phyloP scores from a whole-genome alignment of 2,797 vertebrate species.

The Gallinago stenura region DNA sequence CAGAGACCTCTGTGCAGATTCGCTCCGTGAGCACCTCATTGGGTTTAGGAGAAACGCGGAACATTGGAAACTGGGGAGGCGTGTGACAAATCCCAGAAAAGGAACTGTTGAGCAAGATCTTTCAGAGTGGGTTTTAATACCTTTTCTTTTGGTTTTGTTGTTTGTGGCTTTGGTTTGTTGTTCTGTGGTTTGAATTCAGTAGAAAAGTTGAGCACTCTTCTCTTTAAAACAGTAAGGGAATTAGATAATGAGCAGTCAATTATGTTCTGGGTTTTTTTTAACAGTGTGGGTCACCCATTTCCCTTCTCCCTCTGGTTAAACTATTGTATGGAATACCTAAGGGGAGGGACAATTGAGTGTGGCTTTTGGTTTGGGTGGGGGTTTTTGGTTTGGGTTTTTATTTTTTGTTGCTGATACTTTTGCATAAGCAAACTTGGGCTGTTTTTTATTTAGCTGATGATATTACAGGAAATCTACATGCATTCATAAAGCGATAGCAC shows the following conservation, averaged over 20 bases:
- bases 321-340: not conserved
- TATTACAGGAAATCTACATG: not conserved
- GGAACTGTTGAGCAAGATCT: not conserved
- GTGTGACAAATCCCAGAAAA: not conserved
- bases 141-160: not conserved
- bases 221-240: not conserved
- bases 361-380: not conserved
- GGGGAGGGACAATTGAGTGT: not conserved
- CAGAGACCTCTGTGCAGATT: not conserved
- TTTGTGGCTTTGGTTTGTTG: not conserved
- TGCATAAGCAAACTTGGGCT: not conserved
- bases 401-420: not conserved
- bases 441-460: not conserved
- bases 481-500: not conserved
- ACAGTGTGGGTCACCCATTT: not conserved
- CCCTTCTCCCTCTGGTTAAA: not conserved
- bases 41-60: not conserved
- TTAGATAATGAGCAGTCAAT: not conserved
- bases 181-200: not conserved
- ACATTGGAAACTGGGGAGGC: fast-evolving
- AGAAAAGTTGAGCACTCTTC: not conserved
- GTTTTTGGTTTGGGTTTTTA: too few relatives aligned
- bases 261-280: not conserved
- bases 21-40: not conserved
- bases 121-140: not conserved